These are phyloP conservation scores for Pavo muticus DNA, from an alignment of 2,113 vertebrate species.

Conservation along the genomic window DNA sequence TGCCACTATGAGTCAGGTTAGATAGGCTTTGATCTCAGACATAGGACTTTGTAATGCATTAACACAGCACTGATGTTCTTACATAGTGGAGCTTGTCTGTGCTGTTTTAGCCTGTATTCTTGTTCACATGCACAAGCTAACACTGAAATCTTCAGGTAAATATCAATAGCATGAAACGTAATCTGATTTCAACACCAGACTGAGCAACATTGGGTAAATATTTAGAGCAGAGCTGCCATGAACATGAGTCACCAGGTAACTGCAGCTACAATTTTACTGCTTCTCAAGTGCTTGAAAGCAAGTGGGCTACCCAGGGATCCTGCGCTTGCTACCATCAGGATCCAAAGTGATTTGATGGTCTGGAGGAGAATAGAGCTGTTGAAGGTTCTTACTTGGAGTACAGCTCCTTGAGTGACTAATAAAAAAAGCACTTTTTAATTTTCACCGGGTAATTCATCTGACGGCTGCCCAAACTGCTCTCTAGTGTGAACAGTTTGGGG, in stretches of 20 bases:
- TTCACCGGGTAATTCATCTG: conserved; percentile 31
- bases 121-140: rapidly evolving
- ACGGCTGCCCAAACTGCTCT: not conserved
- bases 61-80: not conserved
- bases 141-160: not conserved
- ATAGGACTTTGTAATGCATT: not conserved
- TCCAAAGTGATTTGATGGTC: not conserved
- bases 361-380: not conserved
- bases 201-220: not conserved
- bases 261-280: not conserved
- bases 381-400: not conserved
- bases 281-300: not conserved
- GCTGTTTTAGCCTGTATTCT: not conserved
- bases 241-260: not conserved
- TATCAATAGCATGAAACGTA: not conserved
- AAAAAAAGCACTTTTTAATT: conserved; percentile 33
- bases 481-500: not conserved
- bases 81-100: not conserved
- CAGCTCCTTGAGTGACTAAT: not conserved
- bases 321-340: rapidly evolving
- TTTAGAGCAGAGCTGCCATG: not conserved
- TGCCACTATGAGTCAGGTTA: conserved; percentile 2
- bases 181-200: not conserved
- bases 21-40: not conserved
- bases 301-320: rapidly evolving